phyloP scores from a whole-genome alignment of 2,888 invertebrate genomes.

The Punctoribates punctum region DNA sequence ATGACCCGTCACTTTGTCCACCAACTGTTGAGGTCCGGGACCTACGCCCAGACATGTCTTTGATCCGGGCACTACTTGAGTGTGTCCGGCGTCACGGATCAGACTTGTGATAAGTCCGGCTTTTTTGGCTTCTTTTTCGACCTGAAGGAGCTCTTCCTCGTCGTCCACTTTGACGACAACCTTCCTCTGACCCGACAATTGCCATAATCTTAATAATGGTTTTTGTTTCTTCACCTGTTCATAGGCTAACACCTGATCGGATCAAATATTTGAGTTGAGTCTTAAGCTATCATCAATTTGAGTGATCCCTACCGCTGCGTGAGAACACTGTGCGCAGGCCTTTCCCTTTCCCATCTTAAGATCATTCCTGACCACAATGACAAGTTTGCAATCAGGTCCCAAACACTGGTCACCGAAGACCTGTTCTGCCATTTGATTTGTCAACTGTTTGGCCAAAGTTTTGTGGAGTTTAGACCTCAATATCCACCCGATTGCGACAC shows the following conservation, averaged over 20 bases:
- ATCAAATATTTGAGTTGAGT: slow-evolving; percentile 50
- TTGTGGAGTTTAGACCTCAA: slow-evolving; percentile 18
- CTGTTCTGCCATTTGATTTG: slow-evolving; percentile 14
- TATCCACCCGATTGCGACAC: slow-evolving; percentile 18
- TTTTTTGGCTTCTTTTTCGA: slow-evolving; percentile 67
- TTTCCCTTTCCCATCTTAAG: slow-evolving; percentile 94
- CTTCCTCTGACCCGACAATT: slow-evolving; percentile 74
- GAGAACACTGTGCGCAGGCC: slow-evolving; percentile 83
- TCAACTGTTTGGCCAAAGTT: slow-evolving; percentile 21
- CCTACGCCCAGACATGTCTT: slow-evolving; percentile 87
- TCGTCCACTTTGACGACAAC: slow-evolving; percentile 76
- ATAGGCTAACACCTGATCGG: slow-evolving; percentile 64
- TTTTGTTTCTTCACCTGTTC: slow-evolving; percentile 64
- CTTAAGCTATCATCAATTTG: background rate
- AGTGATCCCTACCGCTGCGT: slow-evolving; percentile 65
- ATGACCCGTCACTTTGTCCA: slow-evolving; percentile 48
- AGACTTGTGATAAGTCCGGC: slow-evolving; percentile 68
- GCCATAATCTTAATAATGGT: slow-evolving; percentile 66
- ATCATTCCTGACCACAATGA: slow-evolving; percentile 80
- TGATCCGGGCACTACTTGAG: slow-evolving; percentile 83
- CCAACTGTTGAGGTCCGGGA: slow-evolving; percentile 60
- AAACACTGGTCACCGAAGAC: slow-evolving; percentile 7
- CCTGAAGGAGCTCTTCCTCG: slow-evolving; percentile 66
- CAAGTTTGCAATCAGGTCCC: slow-evolving; percentile 63
- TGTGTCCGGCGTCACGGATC: slow-evolving; percentile 85